These are phyloP conservation scores for Pogonomyrmex californicus DNA, from an alignment of 1,140 invertebrate genomes.

Conservation along the genomic window DNA sequence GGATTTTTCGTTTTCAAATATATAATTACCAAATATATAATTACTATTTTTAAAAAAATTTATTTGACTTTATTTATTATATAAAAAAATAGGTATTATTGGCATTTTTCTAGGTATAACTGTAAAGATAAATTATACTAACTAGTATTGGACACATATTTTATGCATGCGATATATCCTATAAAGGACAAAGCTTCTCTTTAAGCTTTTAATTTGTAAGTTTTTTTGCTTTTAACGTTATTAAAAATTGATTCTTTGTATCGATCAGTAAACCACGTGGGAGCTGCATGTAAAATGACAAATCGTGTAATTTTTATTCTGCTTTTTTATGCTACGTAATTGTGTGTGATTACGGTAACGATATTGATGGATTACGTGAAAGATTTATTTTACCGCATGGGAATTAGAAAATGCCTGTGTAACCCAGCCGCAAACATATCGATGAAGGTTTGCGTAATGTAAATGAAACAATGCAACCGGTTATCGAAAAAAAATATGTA, in stretches of 20 bases:
- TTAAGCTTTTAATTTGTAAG: conserved; percentile 30
- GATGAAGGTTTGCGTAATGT: background rate
- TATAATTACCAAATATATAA: conserved; percentile 27
- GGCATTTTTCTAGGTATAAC: no score
- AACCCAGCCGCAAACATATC: background rate
- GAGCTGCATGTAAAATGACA: conserved; percentile 23
- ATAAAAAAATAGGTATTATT: background rate
- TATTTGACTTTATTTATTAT: background rate
- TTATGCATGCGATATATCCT: background rate
- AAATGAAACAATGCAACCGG: background rate
- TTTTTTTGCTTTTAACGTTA: conserved; percentile 45
- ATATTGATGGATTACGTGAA: conserved; percentile 24
- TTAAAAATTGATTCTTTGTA: conserved; percentile 47
- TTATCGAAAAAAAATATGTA: conserved; percentile 15
- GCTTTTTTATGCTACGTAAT: conserved; percentile 2
- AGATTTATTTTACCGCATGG: conserved; percentile 26
- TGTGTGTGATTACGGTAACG: conserved; percentile 15
- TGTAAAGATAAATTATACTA: background rate
- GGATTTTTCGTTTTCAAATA: background rate
- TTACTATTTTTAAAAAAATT: conserved; percentile 16
- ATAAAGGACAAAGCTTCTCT: conserved; percentile 4
- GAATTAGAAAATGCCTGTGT: background rate
- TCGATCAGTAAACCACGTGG: conserved; percentile 14
- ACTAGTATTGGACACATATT: conserved; percentile 1
- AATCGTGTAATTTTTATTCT: background rate